Percentiles rank a stretch among this genome's conserved stretches.
phyloP scores from a whole-genome alignment of 2,797 vertebrate genomes.

The Thunnus albacares region DNA sequence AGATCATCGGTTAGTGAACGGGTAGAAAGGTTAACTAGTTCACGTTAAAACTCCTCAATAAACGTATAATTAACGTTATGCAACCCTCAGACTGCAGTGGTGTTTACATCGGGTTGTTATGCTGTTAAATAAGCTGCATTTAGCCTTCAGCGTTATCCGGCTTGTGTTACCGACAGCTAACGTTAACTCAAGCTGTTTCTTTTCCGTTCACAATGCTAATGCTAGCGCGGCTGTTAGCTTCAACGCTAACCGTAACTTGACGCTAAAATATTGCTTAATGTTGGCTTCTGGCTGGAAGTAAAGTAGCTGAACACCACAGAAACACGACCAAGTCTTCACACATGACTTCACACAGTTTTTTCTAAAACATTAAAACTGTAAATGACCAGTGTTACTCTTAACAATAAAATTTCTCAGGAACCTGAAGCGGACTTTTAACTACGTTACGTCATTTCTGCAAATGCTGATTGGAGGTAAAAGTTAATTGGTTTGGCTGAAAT shows the following conservation, averaged over 20 bases:
- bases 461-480: background rate
- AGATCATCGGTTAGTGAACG: constrained; percentile 32
- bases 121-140: background rate
- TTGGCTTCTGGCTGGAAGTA: background rate
- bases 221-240: background rate
- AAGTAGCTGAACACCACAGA: fast-evolving
- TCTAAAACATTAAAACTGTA: background rate
- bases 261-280: background rate
- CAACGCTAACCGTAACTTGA: background rate
- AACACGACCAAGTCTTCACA: too few species aligned
- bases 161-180: background rate
- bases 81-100: fast-evolving
- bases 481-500: background rate
- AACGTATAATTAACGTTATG: fast-evolving
- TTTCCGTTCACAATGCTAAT: background rate
- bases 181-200: background rate
- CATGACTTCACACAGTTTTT: background rate
- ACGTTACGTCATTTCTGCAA: background rate
- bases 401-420: background rate
- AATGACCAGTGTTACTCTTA: background rate
- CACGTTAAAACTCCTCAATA: fast-evolving
- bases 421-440: background rate
- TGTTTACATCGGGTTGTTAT: fast-evolving
- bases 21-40: background rate
- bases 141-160: constrained; percentile 1